Conservation (phyloP, 2,888 invertebrate genomes). For the Flexamia atlantica region DNA sequence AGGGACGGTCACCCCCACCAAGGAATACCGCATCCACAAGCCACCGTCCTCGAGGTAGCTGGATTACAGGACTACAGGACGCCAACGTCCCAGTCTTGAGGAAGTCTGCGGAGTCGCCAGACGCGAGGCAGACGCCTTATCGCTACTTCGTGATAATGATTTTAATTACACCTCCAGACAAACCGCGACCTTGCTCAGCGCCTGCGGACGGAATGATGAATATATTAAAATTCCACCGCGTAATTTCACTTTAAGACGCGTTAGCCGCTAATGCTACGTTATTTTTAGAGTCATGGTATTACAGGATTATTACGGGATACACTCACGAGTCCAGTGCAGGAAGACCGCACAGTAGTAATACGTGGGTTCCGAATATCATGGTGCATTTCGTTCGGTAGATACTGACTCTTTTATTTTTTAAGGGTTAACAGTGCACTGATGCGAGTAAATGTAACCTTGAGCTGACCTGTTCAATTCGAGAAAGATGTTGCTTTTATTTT, state of each 20-base stretch:
- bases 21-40: too few relatives aligned
- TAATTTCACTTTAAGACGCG: slow-evolving; percentile 37
- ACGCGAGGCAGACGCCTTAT: slow-evolving; percentile 12
- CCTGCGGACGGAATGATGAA: slow-evolving; percentile 30
- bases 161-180: slow-evolving; percentile 22
- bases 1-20: too few relatives aligned
- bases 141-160: slow-evolving; percentile 13
- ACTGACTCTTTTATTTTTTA: too few relatives aligned
- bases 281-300: background rate
- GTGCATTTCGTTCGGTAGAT: too few relatives aligned
- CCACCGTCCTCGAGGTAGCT: too few relatives aligned
- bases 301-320: background rate
- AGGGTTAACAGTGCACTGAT: too few relatives aligned
- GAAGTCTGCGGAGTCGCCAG: background rate
- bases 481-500: too few relatives aligned
- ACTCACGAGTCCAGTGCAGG: too few relatives aligned
- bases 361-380: too few relatives aligned
- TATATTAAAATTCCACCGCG: slow-evolving; percentile 45
- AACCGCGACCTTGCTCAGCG: background rate
- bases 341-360: too few relatives aligned
- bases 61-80: background rate
- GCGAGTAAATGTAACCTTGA: too few relatives aligned
- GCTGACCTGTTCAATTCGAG: too few relatives aligned
- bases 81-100: background rate
- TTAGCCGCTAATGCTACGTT: slow-evolving; percentile 15